Evolutionary conservation across 2,113 vertebrate species (phyloP).

Genomic region (Malurus elegans): DNA sequence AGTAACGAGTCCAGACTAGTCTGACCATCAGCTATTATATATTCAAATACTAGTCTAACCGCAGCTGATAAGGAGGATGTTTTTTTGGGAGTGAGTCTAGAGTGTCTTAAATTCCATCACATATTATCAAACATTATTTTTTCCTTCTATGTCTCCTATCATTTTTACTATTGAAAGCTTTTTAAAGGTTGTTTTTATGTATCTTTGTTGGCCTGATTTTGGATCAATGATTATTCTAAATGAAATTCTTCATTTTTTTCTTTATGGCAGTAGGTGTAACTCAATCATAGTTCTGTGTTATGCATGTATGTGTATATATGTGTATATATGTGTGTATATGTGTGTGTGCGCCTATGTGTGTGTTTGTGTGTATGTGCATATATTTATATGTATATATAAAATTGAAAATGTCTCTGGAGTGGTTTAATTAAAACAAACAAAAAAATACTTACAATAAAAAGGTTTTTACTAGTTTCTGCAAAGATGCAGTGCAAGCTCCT

Average conservation of each 20-base stretch:
- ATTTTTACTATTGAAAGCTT: not conserved
- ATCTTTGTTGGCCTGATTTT: not conserved
- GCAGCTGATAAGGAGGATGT: not conserved
- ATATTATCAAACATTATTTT: not conserved
- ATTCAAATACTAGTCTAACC: not conserved
- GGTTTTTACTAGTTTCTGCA: not conserved
- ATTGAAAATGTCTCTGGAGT: not conserved
- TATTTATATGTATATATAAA: not conserved
- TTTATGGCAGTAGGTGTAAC: not conserved
- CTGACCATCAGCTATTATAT: not conserved
- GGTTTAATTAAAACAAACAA: not conserved
- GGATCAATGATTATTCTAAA: not conserved
- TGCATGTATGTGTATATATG: accelerated
- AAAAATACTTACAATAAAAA: not conserved
- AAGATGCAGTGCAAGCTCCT: not conserved
- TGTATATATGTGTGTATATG: accelerated
- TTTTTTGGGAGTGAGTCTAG: not conserved
- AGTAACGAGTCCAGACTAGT: not conserved
- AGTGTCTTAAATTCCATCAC: not conserved
- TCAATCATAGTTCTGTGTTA: not conserved
- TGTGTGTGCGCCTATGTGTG: not conserved
- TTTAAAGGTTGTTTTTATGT: not conserved
- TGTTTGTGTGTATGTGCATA: too few relatives aligned
- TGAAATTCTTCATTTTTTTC: not conserved
- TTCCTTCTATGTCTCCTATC: not conserved